These are phyloP conservation scores for Helicoverpa zea DNA, from an alignment of 1,140 invertebrate species.

Conservation along the genomic window DNA sequence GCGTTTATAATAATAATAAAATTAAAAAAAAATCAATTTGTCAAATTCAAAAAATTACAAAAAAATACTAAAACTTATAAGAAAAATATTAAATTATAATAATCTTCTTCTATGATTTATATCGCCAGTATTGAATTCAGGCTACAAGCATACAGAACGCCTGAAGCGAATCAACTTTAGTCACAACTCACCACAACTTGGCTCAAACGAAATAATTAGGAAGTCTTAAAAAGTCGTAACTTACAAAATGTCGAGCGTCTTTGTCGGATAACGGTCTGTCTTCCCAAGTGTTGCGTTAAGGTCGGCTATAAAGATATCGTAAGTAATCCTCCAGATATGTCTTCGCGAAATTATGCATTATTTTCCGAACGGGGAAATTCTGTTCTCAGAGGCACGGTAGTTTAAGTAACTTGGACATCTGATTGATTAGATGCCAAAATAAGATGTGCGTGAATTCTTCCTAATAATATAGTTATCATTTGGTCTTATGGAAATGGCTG, in stretches of 20 bases:
- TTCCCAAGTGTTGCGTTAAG: slow-evolving; percentile 43
- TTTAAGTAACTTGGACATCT: slow-evolving; percentile 27
- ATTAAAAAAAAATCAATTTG: not conserved
- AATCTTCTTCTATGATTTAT: slow-evolving; percentile 3
- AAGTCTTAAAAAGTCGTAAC: slow-evolving; percentile 24
- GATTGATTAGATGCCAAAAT: slow-evolving; percentile 36
- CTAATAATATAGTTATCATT: slow-evolving; percentile 43
- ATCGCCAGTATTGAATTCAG: not conserved
- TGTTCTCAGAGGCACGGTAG: slow-evolving; percentile 20
- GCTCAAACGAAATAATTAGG: slow-evolving; percentile 18
- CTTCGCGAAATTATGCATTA: slow-evolving; percentile 9
- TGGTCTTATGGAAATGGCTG: slow-evolving; percentile 49
- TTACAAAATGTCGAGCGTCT: slow-evolving; percentile 19
- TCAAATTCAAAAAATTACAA: not conserved
- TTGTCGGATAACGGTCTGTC: slow-evolving; percentile 34
- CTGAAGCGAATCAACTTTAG: not conserved
- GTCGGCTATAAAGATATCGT: slow-evolving; percentile 29
- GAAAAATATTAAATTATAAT: not conserved
- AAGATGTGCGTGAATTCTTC: slow-evolving; percentile 19
- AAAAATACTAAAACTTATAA: not conserved
- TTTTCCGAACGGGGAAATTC: slow-evolving; percentile 16
- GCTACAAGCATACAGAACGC: slow-evolving; percentile 2
- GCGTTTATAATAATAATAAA: not conserved
- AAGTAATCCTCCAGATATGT: slow-evolving; percentile 23
- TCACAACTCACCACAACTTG: slow-evolving; percentile 19